Evolutionary conservation across 2,888 invertebrate species (phyloP).

Genomic region (Scaptomyza reducta): DNA sequence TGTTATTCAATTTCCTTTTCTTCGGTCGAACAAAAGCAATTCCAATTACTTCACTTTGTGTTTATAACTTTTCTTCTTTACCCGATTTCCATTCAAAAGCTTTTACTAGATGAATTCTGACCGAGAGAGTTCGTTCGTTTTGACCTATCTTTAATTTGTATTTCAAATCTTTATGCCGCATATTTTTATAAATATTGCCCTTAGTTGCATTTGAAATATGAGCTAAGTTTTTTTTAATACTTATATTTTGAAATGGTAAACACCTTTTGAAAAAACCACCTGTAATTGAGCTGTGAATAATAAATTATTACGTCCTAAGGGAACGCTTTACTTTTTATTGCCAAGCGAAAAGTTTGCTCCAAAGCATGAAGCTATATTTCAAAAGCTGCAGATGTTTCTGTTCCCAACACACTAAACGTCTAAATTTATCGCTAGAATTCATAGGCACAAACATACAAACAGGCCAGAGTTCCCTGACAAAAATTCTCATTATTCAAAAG

Average conservation of each 20-base stretch:
- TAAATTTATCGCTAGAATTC: background rate
- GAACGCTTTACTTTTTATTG: background rate
- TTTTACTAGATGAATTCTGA: background rate
- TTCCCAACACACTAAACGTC: constrained; percentile 2
- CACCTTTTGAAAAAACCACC: background rate
- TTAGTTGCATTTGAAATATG: background rate
- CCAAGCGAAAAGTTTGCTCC: background rate
- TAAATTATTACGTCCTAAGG: constrained; percentile 5
- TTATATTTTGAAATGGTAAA: fast-evolving
- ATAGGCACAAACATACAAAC: background rate
- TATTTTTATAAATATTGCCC: too few relatives aligned
- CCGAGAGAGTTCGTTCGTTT: too few relatives aligned
- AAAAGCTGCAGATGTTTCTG: background rate
- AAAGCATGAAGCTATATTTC: background rate
- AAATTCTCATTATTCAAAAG: background rate
- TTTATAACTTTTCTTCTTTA: constrained; percentile 6
- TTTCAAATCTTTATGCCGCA: background rate
- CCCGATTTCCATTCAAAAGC: too few relatives aligned
- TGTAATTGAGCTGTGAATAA: background rate
- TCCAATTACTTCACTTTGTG: constrained; percentile 35
- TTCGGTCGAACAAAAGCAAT: constrained; percentile 12
- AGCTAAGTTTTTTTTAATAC: background rate
- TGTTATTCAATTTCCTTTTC: constrained; percentile 4
- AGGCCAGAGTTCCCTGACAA: background rate
- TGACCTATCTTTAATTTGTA: background rate